Percentiles rank a stretch among this genome's conserved stretches.
Evolutionary conservation across 1,140 invertebrate genomes (phyloP).

Genomic region (Bombus confusus): DNA sequence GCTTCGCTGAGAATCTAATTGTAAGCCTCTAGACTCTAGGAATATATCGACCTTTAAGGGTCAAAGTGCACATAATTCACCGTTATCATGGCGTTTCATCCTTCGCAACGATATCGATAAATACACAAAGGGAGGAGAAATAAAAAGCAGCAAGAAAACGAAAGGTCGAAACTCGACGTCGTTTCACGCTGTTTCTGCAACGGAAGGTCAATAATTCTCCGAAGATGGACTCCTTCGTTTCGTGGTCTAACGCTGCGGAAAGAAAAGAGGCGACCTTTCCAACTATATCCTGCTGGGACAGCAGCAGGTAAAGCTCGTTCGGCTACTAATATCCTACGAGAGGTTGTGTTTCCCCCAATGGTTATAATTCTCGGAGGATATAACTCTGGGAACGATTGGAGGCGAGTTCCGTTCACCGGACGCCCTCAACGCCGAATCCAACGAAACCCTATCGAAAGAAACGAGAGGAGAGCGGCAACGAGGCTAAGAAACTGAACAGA

Average conservation of each 20-base stretch:
- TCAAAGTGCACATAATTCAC: not conserved
- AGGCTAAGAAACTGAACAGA: not conserved
- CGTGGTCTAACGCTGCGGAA: too few relatives aligned
- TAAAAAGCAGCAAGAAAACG: too few relatives aligned
- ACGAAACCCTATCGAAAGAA: constrained; percentile 17
- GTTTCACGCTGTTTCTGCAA: not conserved
- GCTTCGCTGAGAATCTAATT: too few relatives aligned
- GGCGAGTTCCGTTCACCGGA: constrained; percentile 48
- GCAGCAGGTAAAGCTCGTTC: not conserved
- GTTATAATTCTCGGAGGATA: constrained; percentile 63
- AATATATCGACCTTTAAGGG: not conserved
- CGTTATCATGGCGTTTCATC: not conserved
- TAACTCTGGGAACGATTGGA: constrained; percentile 44
- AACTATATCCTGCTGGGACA: not conserved
- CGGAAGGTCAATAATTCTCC: not conserved
- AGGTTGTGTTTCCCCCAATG: constrained; percentile 31
- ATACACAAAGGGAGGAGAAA: not conserved
- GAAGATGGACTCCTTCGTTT: not conserved
- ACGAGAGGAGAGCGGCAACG: not conserved
- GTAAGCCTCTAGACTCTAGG: not conserved
- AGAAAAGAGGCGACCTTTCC: not conserved
- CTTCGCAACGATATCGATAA: not conserved
- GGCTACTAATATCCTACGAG: constrained; percentile 54
- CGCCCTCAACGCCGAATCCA: constrained; percentile 21
- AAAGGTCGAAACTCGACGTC: not conserved